Evolutionary conservation across 2,888 invertebrate species (phyloP), one percentile per base, ranked within the genome.

Genomic region (Heliconius ethilla): DNA sequence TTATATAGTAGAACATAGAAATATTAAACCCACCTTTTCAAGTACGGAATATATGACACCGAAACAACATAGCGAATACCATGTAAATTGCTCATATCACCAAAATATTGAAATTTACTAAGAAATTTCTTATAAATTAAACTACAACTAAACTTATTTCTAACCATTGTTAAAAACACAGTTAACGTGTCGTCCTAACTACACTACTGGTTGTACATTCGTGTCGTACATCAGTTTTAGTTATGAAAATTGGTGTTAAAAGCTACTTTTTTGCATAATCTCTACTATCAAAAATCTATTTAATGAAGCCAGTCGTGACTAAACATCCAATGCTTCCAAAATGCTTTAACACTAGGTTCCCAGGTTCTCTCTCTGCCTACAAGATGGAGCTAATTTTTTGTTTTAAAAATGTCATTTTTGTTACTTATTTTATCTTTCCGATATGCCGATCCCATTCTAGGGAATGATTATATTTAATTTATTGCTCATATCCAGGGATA

Each of bases 51-150:
- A n/a, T 74, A 65, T 11, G 63, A 37, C 18, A 63, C 10, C 11
- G 74, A 74, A 11, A 74, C 27, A 9, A 65, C 74, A 74, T 74
- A 65, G 40, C 45, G 74, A 13, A 74, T 65, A 1, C 74, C 74
- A 45, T 74, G 74, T 63, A 74, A 63, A 70, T 84, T 90, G 76
- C 91, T 91, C 79, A 89, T 84, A 75, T 90, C 89, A 27, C 89
- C 91, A 75, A 89, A 94, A 84, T 89, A 92, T 78, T 89, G 86
- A 10, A 91, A 81, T 81, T 88, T 89, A 33, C 86, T 85, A 70
- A 83, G 86, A 11, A 91, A 72, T 59, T 81, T 79, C 22, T 33
- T 29, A 33, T 78, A 74, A n/a, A 83, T 69, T 63, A 55, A 33
- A 29, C 62, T 13, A n/a, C 66, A 72, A 55, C 63, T 15, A n/a